These are phyloP conservation scores for Tanaodytes sp. DNA, from an alignment of 2,888 invertebrate genomes.

Conservation along the genomic window DNA sequence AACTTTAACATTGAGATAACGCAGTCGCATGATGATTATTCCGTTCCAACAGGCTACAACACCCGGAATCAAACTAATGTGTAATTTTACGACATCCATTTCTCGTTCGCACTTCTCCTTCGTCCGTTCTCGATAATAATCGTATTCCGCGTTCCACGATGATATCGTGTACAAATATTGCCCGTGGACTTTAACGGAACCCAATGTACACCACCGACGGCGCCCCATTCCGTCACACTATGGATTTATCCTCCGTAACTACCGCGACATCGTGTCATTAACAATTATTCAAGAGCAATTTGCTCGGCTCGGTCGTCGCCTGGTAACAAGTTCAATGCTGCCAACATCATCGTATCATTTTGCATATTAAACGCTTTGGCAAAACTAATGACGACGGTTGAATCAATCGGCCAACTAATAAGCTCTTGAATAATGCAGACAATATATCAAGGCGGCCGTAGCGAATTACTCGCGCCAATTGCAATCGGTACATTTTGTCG, in stretches of 20 bases:
- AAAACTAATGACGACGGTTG: neutral
- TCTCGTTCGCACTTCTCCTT: slow-evolving; percentile 25
- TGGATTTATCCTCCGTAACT: slow-evolving; percentile 41
- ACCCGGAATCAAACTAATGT: slow-evolving; percentile 24
- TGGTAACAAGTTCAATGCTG: neutral
- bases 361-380: slow-evolving; percentile 7
- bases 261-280: slow-evolving; percentile 36
- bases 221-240: slow-evolving; percentile 57
- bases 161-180: slow-evolving; percentile 68
- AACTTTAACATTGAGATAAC: no score
- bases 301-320: slow-evolving; percentile 5
- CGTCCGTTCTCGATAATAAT: slow-evolving; percentile 64
- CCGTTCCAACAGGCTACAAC: no score
- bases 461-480: no score
- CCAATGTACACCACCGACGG: slow-evolving; percentile 60
- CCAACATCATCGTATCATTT: slow-evolving; percentile 2
- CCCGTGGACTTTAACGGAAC: slow-evolving; percentile 70
- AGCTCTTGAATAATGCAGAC: no score
- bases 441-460: no score
- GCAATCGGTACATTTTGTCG: no score
- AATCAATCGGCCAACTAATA: slow-evolving; percentile 1
- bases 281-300: slow-evolving; percentile 37
- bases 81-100: slow-evolving; percentile 30
- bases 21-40: no score
- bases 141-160: slow-evolving; percentile 71